Conservation (phyloP, 1,140 invertebrate genomes). For the Littorina saxatilis region DNA sequence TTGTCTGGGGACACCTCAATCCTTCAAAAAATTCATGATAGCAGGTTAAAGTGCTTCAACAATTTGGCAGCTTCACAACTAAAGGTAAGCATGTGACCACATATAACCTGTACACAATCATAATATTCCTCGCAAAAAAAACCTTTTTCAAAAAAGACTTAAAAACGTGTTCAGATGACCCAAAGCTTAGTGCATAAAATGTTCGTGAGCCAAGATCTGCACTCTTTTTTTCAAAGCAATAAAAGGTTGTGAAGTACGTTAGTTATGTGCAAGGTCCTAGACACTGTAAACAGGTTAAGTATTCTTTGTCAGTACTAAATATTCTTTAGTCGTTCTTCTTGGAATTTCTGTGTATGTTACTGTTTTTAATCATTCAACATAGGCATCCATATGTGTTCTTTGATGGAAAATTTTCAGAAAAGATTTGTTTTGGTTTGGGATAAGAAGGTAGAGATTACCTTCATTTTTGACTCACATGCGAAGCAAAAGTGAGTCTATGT, state of each 20-base stretch:
- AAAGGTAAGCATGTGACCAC: slow-evolving; percentile 77
- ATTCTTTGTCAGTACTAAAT: too few species aligned
- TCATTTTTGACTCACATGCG: too few species aligned
- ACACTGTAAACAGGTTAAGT: too few species aligned
- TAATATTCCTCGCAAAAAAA: too few species aligned
- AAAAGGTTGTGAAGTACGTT: not conserved
- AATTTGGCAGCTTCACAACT: slow-evolving; percentile 93
- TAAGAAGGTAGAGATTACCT: too few species aligned
- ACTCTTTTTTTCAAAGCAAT: not conserved
- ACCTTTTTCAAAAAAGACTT: not conserved
- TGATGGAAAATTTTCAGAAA: not conserved
- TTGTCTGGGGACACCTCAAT: slow-evolving; percentile 56
- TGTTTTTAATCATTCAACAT: slow-evolving; percentile 30
- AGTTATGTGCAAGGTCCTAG: not conserved
- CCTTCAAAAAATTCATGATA: slow-evolving; percentile 81
- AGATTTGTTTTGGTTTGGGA: not conserved
- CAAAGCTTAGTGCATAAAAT: not conserved
- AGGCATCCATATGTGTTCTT: not conserved
- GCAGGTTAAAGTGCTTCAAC: slow-evolving; percentile 89
- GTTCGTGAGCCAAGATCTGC: not conserved
- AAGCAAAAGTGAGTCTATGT: too few species aligned
- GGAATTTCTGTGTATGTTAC: not conserved
- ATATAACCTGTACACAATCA: too few species aligned
- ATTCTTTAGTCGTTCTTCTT: too few species aligned
- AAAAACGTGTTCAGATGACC: not conserved